Evolutionary conservation across 2,888 invertebrate species (phyloP), one percentile per base, ranked within the genome.

Genomic region (Chloromyia formosa): DNA sequence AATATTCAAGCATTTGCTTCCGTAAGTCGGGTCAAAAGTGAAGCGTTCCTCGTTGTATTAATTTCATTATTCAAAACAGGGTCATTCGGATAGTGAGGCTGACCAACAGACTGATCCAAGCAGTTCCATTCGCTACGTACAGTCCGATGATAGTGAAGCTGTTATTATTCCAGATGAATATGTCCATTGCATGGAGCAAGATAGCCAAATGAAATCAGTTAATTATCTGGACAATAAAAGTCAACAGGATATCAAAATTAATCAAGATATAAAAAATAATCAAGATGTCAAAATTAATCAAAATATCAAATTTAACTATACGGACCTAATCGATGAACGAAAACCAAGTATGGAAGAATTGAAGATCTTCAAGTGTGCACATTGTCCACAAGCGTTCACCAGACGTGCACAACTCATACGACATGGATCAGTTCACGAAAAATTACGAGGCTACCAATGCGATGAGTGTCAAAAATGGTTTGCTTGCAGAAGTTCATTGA

Each of bases 401-500:
- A 86, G 90, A 56, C 84, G 89, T 75, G 88, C 88, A 61, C 88
- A 90, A 79, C 80, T 91, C 1, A 83, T 88, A n/a, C 87, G 90
- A 22, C 91, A 91, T 79, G 87, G 88, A 18, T 89, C 88, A 0
- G 88, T 89, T 0, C 91, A 91, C 79, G 87, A 87, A 76, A 88
- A 88, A 56, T 89, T 90, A 75, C 82, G 88, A 76, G 88, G 88
- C 7, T 88, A 82, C 56, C 81, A 81, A 53, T 88, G 92, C 77
- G 86, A 83, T 14, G 83, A 87, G 40, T 92, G 92, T 79, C 89
- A 90, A 76, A 90, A 91, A 82, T 89, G 88, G 86, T 89, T 93
- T 81, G 90, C 91, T 10, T 90, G 91, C 1, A 83, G 88, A 78
- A 89, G 90, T 74, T 91, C 91, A n/a, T 85, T 92, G 35, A 87